Base-by-base conservation (phyloP, 2,113 vertebrate species). In the Vireo altiloquus region DNA sequence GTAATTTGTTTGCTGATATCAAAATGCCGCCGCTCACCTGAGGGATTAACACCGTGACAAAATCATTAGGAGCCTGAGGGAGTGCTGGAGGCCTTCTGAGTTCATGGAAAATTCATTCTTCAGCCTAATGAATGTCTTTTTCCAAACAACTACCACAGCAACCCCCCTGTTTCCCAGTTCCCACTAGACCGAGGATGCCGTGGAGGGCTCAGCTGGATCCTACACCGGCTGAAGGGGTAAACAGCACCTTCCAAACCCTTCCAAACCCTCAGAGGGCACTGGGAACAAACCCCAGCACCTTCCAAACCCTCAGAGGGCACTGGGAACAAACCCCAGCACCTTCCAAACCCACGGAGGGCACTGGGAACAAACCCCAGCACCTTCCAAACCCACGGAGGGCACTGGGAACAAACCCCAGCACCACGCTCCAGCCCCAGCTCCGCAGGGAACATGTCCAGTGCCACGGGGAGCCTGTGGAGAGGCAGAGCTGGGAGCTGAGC, bases 41-140 rank as follows among this genome's bases (percentile, higher is more conserved):
- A 33, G 95, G 96, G 97, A 98, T 97, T 97, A 97, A 94, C 77
- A 54, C 68, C 6, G 52, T 95, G 97, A 98, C 97, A 98, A 97
- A 97, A 96, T 95, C 97, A 96, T 98, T 90, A 96, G 97, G 93
- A 97, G 91, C 70, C 89, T 96, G 92, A 96, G 86, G 75, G 94
- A 97, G 86, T 63, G 80, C 63, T 25, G 64, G 39, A 96, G 87
- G 86, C 66, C 75, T 6, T 13, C 66, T 10, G 86, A 93, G 91
- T 95, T 66, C 57, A 87, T 22, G 2, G 63, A 79, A 89, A 75
- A 86, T 81, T 96, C 82, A 92, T 96, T 94, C 81, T 69, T 97
- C 95, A 94, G 95, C 60, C 77, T 95, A 95, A 95, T 27, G 53
- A 96, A 96, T 46, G 84, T 19, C 42, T 94, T 87, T 72, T 94